These are phyloP conservation scores for Plecotus auritus DNA, from an alignment of 2,113 vertebrate species.

Conservation along the genomic window DNA sequence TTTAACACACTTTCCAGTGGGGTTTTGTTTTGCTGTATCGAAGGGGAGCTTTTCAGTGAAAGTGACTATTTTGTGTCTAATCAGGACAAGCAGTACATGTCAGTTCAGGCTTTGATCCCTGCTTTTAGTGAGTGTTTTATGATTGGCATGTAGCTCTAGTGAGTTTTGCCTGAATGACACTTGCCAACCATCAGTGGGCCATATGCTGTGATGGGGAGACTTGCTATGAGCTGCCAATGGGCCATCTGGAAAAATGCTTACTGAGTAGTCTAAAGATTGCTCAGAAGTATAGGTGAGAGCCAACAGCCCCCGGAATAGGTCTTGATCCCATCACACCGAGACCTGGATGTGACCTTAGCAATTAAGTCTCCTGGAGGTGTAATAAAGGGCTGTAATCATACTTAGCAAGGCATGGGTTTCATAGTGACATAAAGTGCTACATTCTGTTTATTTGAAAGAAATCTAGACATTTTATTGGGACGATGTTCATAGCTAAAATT, in stretches of 20 bases:
- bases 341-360: neutral
- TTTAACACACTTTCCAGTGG: neutral
- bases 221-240: neutral
- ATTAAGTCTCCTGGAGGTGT: neutral
- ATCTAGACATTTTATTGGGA: neutral
- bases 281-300: neutral
- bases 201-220: constrained; percentile 21
- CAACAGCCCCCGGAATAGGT: neutral
- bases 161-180: constrained; percentile 43
- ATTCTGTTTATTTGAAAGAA: neutral
- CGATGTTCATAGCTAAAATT: neutral
- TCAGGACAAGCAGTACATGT: neutral
- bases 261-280: neutral
- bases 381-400: neutral
- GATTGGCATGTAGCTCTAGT: neutral
- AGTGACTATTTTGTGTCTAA: neutral
- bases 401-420: neutral
- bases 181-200: constrained; percentile 43
- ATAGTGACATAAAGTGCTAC: neutral
- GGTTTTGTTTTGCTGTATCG: neutral
- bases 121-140: neutral
- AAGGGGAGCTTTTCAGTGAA: neutral
- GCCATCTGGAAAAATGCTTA: constrained; percentile 47
- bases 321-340: neutral
- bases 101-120: neutral